Evolutionary conservation across 2,113 vertebrate species (phyloP).

Genomic region (Sander lucioperca): DNA sequence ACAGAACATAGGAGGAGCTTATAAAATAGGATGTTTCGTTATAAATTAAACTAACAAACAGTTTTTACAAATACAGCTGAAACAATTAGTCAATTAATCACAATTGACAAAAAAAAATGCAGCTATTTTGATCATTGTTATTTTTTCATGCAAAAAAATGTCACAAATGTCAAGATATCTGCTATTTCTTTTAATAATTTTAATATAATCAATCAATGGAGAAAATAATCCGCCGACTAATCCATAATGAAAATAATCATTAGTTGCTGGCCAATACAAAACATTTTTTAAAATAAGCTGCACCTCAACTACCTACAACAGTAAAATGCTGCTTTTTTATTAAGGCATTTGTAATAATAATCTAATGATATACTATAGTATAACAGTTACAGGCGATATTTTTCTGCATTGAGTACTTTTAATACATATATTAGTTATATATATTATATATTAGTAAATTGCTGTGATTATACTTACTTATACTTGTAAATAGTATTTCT

Average conservation of each 20-base stretch:
- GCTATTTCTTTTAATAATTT: too few species aligned
- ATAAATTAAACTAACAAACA: not conserved
- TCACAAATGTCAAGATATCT: too few species aligned
- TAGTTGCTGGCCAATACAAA: too few species aligned
- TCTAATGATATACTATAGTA: not conserved
- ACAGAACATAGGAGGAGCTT: not conserved
- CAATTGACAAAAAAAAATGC: too few species aligned
- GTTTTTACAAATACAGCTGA: not conserved
- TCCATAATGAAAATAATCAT: too few species aligned
- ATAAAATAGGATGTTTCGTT: not conserved
- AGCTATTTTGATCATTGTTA: not conserved
- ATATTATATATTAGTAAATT: not conserved
- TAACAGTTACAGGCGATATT: not conserved
- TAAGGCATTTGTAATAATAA: too few species aligned
- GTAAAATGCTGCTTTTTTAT: too few species aligned
- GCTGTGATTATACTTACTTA: not conserved
- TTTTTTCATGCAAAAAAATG: not conserved
- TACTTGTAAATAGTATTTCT: not conserved
- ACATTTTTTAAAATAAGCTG: too few species aligned
- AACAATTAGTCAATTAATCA: not conserved
- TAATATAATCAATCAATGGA: too few species aligned
- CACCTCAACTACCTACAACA: too few species aligned
- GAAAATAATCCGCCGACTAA: too few species aligned
- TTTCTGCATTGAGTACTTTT: not conserved
- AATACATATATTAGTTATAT: not conserved